Evolutionary conservation across 2,113 vertebrate genomes (phyloP).

Genomic region (Charina bottae): DNA sequence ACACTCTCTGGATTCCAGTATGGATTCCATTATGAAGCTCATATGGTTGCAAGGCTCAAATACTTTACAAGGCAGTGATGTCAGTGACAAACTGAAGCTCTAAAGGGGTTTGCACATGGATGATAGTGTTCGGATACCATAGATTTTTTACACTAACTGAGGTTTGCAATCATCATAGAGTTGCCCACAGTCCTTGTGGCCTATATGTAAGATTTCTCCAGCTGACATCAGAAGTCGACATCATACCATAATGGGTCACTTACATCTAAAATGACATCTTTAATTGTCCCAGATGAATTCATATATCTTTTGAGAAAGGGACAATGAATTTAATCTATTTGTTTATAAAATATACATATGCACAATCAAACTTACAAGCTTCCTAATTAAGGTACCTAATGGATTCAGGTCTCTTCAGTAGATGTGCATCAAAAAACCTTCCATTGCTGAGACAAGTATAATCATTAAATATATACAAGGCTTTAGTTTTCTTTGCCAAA

Average conservation of each 20-base stretch:
- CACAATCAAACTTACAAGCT: neutral
- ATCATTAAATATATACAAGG: neutral
- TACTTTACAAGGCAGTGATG: neutral
- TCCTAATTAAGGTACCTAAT: neutral
- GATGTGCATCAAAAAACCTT: neutral
- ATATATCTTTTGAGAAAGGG: no score
- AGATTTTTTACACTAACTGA: neutral
- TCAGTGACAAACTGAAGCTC: neutral
- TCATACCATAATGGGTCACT: neutral
- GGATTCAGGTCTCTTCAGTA: neutral
- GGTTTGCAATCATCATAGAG: neutral
- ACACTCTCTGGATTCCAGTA: neutral
- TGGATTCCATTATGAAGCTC: neutral
- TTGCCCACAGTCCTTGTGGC: neutral
- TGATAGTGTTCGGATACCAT: neutral
- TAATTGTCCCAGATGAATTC: no score
- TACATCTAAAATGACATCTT: no score
- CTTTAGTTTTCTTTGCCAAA: neutral
- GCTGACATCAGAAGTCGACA: neutral
- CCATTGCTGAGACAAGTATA: no score
- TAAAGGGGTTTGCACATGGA: neutral
- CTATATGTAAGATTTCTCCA: neutral
- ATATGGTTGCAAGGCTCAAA: neutral
- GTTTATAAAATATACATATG: neutral
- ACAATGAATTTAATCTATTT: neutral